phyloP scores from a whole-genome alignment of 1,140 invertebrate genomes.

The Dendroctonus ponderosae region DNA sequence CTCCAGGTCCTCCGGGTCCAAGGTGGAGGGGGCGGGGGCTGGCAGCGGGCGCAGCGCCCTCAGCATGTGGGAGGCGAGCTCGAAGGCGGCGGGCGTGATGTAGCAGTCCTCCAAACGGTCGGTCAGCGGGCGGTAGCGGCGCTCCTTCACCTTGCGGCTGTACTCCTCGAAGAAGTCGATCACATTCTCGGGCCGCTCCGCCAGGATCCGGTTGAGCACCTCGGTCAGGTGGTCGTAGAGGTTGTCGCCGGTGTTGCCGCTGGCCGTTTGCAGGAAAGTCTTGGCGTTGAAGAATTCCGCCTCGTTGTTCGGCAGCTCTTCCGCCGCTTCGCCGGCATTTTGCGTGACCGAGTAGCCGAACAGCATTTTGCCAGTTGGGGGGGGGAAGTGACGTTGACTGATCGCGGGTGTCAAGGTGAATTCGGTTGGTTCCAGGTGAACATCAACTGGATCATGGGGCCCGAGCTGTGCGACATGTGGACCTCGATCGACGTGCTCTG shows the following conservation, averaged over 20 bases:
- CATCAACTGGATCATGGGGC: constrained; percentile 56
- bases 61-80: constrained; percentile 52
- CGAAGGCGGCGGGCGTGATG: constrained; percentile 53
- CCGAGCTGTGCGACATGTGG: constrained; percentile 90
- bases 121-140: constrained; percentile 57
- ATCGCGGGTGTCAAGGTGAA: background rate
- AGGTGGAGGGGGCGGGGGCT: constrained; percentile 44
- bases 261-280: constrained; percentile 46
- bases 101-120: constrained; percentile 60
- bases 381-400: background rate
- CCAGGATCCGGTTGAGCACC: constrained; percentile 60
- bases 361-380: constrained; percentile 31
- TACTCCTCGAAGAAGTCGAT: constrained; percentile 66
- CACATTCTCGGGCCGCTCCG: constrained; percentile 61
- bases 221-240: constrained; percentile 62
- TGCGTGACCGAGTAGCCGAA: constrained; percentile 33
- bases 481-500: constrained; percentile 90
- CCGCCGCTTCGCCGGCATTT: constrained; percentile 18
- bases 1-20: constrained; percentile 54
- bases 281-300: constrained; percentile 47
- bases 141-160: constrained; percentile 61
- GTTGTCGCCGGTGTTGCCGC: constrained; percentile 46
- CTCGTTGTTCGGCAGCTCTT: constrained; percentile 34
- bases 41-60: constrained; percentile 49
- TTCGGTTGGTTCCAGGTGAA: constrained; percentile 36